These are phyloP conservation scores for Caenorhabditis elegans DNA, from an alignment of 1,140 invertebrate genomes.

Conservation along the genomic window DNA sequence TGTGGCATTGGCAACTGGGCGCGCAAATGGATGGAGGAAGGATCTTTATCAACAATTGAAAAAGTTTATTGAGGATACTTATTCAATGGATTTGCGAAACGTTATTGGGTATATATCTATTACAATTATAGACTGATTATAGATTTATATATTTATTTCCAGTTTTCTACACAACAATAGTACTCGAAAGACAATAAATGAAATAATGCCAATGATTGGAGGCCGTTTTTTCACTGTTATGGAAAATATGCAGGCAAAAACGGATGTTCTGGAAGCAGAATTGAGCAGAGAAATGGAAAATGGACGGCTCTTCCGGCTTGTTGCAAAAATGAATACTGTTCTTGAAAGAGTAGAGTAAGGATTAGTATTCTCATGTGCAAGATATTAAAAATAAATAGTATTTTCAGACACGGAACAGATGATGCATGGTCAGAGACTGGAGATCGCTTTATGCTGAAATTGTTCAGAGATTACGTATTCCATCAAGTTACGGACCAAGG, in stretches of 20 bases:
- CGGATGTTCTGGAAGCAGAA: slow-evolving; percentile 86
- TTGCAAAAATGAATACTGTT: slow-evolving; percentile 85
- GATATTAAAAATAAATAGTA: slow-evolving; percentile 29
- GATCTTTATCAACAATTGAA: not conserved
- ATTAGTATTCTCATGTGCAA: slow-evolving; percentile 48
- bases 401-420: slow-evolving; percentile 82
- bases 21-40: slow-evolving; percentile 73
- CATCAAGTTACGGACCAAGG: slow-evolving; percentile 87
- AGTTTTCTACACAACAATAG: slow-evolving; percentile 67
- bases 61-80: not conserved
- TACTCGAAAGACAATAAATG: slow-evolving; percentile 80
- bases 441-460: slow-evolving; percentile 92
- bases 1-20: slow-evolving; percentile 81
- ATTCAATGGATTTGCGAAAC: not conserved
- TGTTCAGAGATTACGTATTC: slow-evolving; percentile 95
- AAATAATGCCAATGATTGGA: slow-evolving; percentile 98
- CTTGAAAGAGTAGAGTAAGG: slow-evolving; percentile 81
- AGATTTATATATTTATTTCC: not conserved
- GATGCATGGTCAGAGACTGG: slow-evolving; percentile 93
- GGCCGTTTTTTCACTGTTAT: slow-evolving; percentile 92
- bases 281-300: slow-evolving; percentile 91
- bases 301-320: slow-evolving; percentile 82
- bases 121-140: not conserved
- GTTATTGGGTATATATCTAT: not conserved
- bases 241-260: slow-evolving; percentile 80